phyloP scores from a whole-genome alignment of 2,888 invertebrate species.

The Eilema sororculum region DNA sequence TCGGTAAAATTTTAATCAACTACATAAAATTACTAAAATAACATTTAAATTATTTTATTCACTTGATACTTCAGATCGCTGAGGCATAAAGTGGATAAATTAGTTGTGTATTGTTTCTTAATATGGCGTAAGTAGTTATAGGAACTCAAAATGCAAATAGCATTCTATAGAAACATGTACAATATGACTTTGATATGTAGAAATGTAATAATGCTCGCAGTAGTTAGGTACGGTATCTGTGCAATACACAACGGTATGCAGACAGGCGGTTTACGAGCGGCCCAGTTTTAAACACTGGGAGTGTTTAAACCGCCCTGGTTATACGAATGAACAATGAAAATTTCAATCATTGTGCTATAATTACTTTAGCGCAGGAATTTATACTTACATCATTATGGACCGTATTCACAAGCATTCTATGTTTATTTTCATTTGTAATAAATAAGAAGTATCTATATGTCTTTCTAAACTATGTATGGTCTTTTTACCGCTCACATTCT shows the following conservation, averaged over 20 bases:
- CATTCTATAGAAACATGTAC: not conserved
- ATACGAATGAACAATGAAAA: slow-evolving; percentile 50
- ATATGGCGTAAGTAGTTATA: no score
- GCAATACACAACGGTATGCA: slow-evolving; percentile 48
- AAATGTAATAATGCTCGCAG: slow-evolving; percentile 28
- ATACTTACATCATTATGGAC: not conserved
- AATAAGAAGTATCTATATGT: not conserved
- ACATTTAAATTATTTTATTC: not conserved
- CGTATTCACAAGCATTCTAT: not conserved
- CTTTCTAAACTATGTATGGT: no score
- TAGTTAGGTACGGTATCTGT: slow-evolving; percentile 42
- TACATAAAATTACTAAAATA: not conserved
- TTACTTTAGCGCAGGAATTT: slow-evolving; percentile 33
- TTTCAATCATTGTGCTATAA: slow-evolving; percentile 50
- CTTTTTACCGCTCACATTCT: no score
- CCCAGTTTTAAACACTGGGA: slow-evolving; percentile 46
- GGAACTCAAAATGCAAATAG: not conserved
- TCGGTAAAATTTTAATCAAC: not conserved
- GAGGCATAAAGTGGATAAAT: not conserved
- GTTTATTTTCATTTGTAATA: not conserved
- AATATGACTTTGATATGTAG: slow-evolving; percentile 6
- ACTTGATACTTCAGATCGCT: not conserved
- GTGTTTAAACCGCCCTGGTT: slow-evolving; percentile 39
- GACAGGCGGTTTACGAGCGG: slow-evolving; percentile 45
- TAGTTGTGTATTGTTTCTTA: not conserved